phyloP scores from a whole-genome alignment of 2,113 vertebrate genomes.

The Grallaria varia region DNA sequence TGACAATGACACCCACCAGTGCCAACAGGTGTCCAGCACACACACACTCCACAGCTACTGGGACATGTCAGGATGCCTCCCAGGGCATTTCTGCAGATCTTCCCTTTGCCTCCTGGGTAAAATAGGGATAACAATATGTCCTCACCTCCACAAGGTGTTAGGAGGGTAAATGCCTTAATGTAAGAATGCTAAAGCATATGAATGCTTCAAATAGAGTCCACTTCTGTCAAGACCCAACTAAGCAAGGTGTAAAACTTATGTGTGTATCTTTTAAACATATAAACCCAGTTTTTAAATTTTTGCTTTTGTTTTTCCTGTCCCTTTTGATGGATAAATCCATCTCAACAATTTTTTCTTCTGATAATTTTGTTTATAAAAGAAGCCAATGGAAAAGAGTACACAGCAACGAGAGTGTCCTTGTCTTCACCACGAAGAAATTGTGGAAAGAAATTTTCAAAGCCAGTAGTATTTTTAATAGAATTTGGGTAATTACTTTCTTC shows the following conservation, averaged over 20 bases:
- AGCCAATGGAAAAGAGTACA: neutral
- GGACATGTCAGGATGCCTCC: neutral
- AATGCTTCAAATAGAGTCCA: neutral
- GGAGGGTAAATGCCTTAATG: neutral
- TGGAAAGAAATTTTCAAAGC: neutral
- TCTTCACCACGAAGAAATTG: neutral
- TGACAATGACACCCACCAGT: fast-evolving
- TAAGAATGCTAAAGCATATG: neutral
- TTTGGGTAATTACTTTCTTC: neutral
- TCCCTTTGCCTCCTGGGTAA: neutral
- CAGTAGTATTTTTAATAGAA: neutral
- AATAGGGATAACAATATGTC: neutral
- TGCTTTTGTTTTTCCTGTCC: neutral
- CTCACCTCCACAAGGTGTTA: neutral
- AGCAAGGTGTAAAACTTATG: neutral
- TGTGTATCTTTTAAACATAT: neutral
- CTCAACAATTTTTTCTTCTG: neutral
- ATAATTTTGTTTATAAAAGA: neutral
- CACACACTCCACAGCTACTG: neutral
- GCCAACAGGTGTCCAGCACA: fast-evolving
- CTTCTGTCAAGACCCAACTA: neutral
- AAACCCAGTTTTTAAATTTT: neutral
- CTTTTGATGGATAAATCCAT: neutral
- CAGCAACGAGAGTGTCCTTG: neutral
- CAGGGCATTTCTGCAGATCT: neutral